A percentile compares a stretch with the other conserved stretches of the same genome.
Evolutionary conservation across 2,797 vertebrate genomes (phyloP).

Genomic region (Peromyscus nudipes): DNA sequence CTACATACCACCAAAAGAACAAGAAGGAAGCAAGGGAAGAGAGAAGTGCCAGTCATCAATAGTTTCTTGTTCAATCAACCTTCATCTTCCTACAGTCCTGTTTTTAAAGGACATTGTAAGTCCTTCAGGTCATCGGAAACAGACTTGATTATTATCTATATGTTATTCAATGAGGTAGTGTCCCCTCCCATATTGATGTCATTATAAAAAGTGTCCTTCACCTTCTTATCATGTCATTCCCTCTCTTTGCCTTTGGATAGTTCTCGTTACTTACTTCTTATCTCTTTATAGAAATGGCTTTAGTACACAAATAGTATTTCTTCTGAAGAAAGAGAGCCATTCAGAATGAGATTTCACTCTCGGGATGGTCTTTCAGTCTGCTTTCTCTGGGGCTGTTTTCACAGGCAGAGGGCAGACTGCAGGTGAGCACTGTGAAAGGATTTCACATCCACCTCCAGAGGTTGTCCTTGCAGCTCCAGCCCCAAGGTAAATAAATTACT

Average conservation of each 20-base stretch:
- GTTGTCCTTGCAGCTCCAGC: neutral
- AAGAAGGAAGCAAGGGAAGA: neutral
- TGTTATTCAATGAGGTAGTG: neutral
- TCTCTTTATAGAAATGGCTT: neutral
- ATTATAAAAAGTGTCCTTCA: constrained; percentile 4
- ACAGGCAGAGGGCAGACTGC: neutral
- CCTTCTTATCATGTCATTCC: constrained; percentile 9
- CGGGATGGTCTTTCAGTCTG: neutral
- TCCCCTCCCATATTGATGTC: accelerated
- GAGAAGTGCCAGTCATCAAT: neutral
- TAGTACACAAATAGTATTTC: constrained; percentile 53
- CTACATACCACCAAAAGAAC: neutral
- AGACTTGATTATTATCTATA: neutral
- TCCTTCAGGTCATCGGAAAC: constrained; percentile 31
- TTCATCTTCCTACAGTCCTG: neutral
- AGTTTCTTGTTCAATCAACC: neutral
- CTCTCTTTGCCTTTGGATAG: neutral
- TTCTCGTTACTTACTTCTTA: neutral
- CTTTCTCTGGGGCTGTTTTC: constrained; percentile 28
- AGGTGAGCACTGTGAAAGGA: neutral
- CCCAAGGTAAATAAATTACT: neutral
- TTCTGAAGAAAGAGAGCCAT: neutral
- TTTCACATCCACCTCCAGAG: neutral
- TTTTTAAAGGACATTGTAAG: constrained; percentile 43
- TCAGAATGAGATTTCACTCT: constrained; percentile 34